Base-by-base conservation (phyloP, 2,888 invertebrate species). In the Pseudanteris insignis region DNA sequence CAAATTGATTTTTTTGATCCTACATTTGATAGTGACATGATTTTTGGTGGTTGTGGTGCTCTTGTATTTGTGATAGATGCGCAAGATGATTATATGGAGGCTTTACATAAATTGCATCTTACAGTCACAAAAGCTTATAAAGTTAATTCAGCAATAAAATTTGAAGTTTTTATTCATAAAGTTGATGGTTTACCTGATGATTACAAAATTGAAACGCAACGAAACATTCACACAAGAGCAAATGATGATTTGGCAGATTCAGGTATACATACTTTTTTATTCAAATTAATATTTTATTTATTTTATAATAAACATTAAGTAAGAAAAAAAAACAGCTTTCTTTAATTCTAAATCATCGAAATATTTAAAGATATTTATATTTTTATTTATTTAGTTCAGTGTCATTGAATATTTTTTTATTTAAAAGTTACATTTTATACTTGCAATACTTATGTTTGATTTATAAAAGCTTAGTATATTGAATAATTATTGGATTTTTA, bases 31-130 rank as follows among this genome's bases (percentile, higher is more conserved):
- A 92, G 93, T 8, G 95, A 96, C 70, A 91, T 91, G 84, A 96
- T 97, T 73, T 98, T 98, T 84, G 93, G 95, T 33, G 94, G 95
- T 12, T 97, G 96, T 82, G 97, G 96, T 46, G 98, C 99, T 36
- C 83, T 99, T 30, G 94, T 99, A 24, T 99, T 98, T 85, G 98
- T 99, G 15, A 97, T 99, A 74, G 97, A 99, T 86, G 97, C 99
- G 41, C 96, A 93, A 89, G 98, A 98, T 85, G 97, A 98, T 81
- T 97, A 97, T 76, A 90, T 91, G 83, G 97, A 98, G 78, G 98
- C 99, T 1, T 81, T 99, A 68, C 90, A 90, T 67, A 93, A 94
- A 81, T 85, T 99, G 68, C 92, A 95, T 74, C 86, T 91, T 47
- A 97, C 97, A 15, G 96, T 99, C 6, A 91, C 93, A 15, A 91